Base-by-base conservation (phyloP, 2,888 invertebrate genomes). In the Ophraella communa region DNA sequence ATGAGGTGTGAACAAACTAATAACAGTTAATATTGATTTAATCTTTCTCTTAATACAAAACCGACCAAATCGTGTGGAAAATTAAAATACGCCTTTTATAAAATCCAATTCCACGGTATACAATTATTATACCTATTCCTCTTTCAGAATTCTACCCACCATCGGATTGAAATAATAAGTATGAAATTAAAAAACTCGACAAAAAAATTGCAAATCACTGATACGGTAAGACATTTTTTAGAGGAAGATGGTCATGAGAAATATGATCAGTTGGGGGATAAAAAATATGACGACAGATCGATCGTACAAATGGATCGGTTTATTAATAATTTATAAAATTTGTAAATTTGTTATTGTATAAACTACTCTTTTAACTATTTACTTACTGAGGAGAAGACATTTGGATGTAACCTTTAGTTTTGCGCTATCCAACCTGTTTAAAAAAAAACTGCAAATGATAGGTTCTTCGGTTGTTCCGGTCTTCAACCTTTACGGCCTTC, bases 71-170 rank as follows among this genome's bases (percentile, higher is more conserved):
- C 69, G 64, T 55, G 62, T 60, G 65, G 64, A 70, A 70, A 70
- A 70, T 70, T 70, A 68, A 68, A 68, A 64, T 62, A 67, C 70
- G 61, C 70, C 70, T 70, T 68, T 67, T 65, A 64, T 68, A 65
- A 70, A 64, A 66, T 63, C 65, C 67, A 60, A 66, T 67, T 62
- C 66, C 65, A 66, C 62, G 67, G 60, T 64, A 54, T 45, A 67
- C 67, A 70, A 70, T 70, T 67, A n/a, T n/a, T n/a, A n/a, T n/a
- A n/a, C n/a, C 55, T 54, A 60, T 66, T 67, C 62, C 60, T 65
- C 49, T 47, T 57, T 65, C 27, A 58, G 54, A 58, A 45, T 42
- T 42, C 52, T 49, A 65, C 58, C 57, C 62, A 64, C 57, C 69
- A 52, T 42, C 51, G 61, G 64, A 59, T 60, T 66, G 59, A 62